Percentiles rank a stretch among this genome's conserved stretches.
Evolutionary conservation across 2,888 invertebrate species (phyloP).

Genomic region (Abrostola tripartita): DNA sequence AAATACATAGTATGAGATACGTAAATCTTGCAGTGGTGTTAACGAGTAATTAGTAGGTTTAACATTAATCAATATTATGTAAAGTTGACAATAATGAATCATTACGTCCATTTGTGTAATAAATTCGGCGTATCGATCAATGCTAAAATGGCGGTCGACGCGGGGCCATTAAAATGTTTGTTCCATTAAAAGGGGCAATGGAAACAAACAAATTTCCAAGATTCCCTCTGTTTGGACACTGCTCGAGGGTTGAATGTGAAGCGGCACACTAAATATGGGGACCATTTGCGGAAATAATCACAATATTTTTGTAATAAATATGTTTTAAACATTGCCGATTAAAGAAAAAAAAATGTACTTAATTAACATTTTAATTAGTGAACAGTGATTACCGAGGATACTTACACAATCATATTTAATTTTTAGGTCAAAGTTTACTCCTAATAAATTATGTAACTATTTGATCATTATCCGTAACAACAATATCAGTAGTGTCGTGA

Average conservation of each 20-base stretch:
- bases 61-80: not conserved
- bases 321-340: not conserved
- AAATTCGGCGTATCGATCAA: slow-evolving; percentile 53
- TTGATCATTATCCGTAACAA: too few relatives aligned
- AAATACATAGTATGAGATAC: too few relatives aligned
- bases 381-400: too few relatives aligned
- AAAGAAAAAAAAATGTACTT: too few relatives aligned
- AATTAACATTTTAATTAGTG: too few relatives aligned
- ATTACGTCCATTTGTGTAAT: slow-evolving; percentile 38
- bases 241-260: slow-evolving; percentile 60
- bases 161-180: slow-evolving; percentile 79
- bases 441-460: too few relatives aligned
- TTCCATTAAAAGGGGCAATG: slow-evolving; percentile 81
- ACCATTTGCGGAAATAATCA: slow-evolving; percentile 21
- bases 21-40: too few relatives aligned
- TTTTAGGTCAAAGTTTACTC: too few relatives aligned
- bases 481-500: too few relatives aligned
- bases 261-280: slow-evolving; percentile 28
- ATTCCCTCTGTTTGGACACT: slow-evolving; percentile 72
- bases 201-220: slow-evolving; percentile 72
- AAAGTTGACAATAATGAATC: slow-evolving; percentile 35
- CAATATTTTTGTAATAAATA: not conserved
- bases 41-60: too few relatives aligned
- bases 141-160: slow-evolving; percentile 51
- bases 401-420: too few relatives aligned